A percentile compares a stretch with the other conserved stretches of the same genome.
Conservation (phyloP, 2,888 invertebrate genomes). For the Drosophila phalerata region DNA sequence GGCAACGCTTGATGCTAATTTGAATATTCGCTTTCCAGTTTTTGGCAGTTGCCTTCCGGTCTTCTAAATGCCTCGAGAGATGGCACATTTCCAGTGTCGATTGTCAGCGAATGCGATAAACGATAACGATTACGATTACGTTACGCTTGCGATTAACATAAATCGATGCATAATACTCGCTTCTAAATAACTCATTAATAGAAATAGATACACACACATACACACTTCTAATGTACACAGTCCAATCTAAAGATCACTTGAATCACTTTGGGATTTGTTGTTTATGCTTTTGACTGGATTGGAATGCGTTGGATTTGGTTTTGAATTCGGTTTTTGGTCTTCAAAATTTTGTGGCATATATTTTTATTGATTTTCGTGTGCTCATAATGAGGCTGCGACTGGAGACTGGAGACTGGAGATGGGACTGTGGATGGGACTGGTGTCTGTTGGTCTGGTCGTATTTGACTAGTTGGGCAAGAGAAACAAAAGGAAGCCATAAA, state of each 20-base stretch:
- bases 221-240: slow-evolving; percentile 7
- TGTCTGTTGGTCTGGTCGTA: slow-evolving; percentile 69
- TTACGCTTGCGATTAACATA: slow-evolving; percentile 17
- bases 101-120: slow-evolving; percentile 5
- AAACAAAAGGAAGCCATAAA: slow-evolving; percentile 84
- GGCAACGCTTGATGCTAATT: slow-evolving; percentile 53
- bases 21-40: slow-evolving; percentile 48
- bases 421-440: slow-evolving; percentile 39
- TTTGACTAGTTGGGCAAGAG: slow-evolving; percentile 34
- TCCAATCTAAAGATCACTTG: slow-evolving; percentile 48
- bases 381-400: slow-evolving; percentile 73
- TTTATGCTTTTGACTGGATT: slow-evolving; percentile 37
- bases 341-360: slow-evolving; percentile 71
- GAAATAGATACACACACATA: slow-evolving; percentile 31
- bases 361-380: slow-evolving; percentile 83
- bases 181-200: slow-evolving; percentile 68
- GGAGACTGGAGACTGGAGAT: slow-evolving; percentile 14
- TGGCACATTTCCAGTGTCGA: slow-evolving; percentile 7
- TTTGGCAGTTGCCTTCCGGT: slow-evolving; percentile 17
- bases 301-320: slow-evolving; percentile 62
- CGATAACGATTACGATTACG: slow-evolving; percentile 18
- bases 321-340: slow-evolving; percentile 21
- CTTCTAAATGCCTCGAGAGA: background rate
- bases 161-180: slow-evolving; percentile 24
- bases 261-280: slow-evolving; percentile 46